Base-by-base conservation (phyloP, 2,888 invertebrate species). In the Agrenia bidenticulata region DNA sequence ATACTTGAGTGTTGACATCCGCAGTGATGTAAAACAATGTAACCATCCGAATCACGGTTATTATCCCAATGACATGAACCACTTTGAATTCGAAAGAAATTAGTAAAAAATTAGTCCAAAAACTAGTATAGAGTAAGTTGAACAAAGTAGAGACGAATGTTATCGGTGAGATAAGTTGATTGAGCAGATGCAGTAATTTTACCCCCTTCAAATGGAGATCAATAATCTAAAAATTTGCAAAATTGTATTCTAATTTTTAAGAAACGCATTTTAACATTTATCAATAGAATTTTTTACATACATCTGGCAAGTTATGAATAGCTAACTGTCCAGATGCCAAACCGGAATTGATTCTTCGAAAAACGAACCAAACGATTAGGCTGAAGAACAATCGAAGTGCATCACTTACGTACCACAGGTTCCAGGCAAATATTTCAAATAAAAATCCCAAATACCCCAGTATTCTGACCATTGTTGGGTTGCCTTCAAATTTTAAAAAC, bases 1-100 rank as follows among this genome's bases (percentile, higher is more conserved):
- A 41, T 57, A 66, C 66, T 51, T 66, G 63, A 15, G 66, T 58
- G 27, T 66, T 63, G 15, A 67, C 64, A 45, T 67, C 64, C 2
- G 67, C 61, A 19, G 37, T 27, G 15, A 67, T n/a, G 37, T 56
- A 27, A 32, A 67, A 50, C n/a, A 57, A 56, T 1, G 59, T 37
- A n/a, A 41, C 11, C 17, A 61, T 64, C 41, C 64, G 59, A 15
- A 60, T 13, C 19, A 61, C 39, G 19, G 57, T 51, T 15, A 60
- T 41, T 1, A 67, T 4, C 1, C 61, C 67, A 11, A 53, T 50
- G 50, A 64, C 21, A 49, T 61, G 56, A n/a, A 19, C 17, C 1
- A 41, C 21, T 2, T 39, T 24, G 9, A 64, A 23, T 21, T 23
- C 55, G 9, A 5, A 11, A 9, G 45, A 45, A 17, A 17, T 11